phyloP scores from a whole-genome alignment of 2,888 invertebrate genomes.

The Erynnis tages region DNA sequence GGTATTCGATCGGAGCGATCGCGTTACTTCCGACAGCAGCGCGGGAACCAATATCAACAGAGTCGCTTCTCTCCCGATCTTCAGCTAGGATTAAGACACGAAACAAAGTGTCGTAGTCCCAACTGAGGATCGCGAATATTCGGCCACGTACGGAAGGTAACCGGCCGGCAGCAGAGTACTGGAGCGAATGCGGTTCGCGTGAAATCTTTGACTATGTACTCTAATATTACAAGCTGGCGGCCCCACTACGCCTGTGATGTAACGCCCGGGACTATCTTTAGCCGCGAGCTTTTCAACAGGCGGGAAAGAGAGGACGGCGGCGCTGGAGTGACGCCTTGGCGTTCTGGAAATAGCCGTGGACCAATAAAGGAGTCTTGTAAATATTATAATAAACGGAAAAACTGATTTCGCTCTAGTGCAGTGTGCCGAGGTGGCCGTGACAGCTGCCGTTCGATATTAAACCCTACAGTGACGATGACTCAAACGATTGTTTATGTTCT shows the following conservation, averaged over 20 bases:
- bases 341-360: constrained; percentile 81
- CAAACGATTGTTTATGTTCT: constrained; percentile 34
- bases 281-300: constrained; percentile 50
- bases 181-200: constrained; percentile 74
- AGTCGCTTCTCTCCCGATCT: constrained; percentile 17
- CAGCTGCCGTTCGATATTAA: constrained; percentile 51
- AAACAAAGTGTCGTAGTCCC: constrained; percentile 34
- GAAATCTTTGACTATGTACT: constrained; percentile 78
- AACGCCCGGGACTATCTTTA: constrained; percentile 75
- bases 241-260: constrained; percentile 78
- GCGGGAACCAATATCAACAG: constrained; percentile 7
- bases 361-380: constrained; percentile 83
- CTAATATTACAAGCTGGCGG: constrained; percentile 79
- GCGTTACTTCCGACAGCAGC: constrained; percentile 23
- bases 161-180: constrained; percentile 62
- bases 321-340: constrained; percentile 64
- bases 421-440: constrained; percentile 77
- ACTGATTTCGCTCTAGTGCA: constrained; percentile 70
- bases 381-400: constrained; percentile 81
- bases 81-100: constrained; percentile 22
- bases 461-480: constrained; percentile 41
- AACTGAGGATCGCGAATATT: constrained; percentile 44
- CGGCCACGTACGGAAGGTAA: constrained; percentile 61
- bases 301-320: constrained; percentile 56
- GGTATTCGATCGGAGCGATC: constrained; percentile 28